Evolutionary conservation across 2,797 vertebrate genomes (phyloP), one percentile per base, ranked within the genome.

Genomic region (Leucoraja ocellata): DNA sequence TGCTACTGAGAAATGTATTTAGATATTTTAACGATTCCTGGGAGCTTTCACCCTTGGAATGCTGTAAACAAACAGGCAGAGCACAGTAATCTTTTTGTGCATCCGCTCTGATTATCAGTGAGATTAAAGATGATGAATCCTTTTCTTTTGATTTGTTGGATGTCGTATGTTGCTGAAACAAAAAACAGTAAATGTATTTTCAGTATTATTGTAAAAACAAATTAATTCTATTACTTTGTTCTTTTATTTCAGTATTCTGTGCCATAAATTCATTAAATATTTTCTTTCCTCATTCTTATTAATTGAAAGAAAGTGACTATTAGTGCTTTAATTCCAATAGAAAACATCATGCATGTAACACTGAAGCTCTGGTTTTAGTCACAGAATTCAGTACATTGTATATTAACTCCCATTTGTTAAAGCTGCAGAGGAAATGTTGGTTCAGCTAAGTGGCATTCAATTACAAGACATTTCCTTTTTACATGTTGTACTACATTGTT

Each of bases 381-480:
- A 16, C 63, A 23, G 63, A 23, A 91, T 91, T 91, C 63, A 39
- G 32, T 46, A 71, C 36, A 73, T 32, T 9, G 46, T 39, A 68
- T 63, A 28, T 91, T 91, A 91, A 25, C 4, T 4, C 58, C 32
- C 84, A 65, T 68, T 23, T 32, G 18, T 73, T 65, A 88, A 88
- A 88, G 28, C 84, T 88, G 84, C 6, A 14, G 71, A 76, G 71
- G 36, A 39, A 28, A 21, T 91, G 54, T 71, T 46, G 3, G 11
- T 92, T 92, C 90, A 92, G 90, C 90, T 92, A 76, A 71, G 71
- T 92, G 90, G 71, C 90, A 76, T 91, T 4, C 90, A 92, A 23
- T 92, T 76, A 76, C 90, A 92, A 92, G 68, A 63, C 74, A 92
- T 92, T 92, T 36, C 90, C 71, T 46, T 74, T 71, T 11, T 54